These are phyloP conservation scores for Lathronympha strigana DNA, from an alignment of 2,888 invertebrate species.

Conservation along the genomic window DNA sequence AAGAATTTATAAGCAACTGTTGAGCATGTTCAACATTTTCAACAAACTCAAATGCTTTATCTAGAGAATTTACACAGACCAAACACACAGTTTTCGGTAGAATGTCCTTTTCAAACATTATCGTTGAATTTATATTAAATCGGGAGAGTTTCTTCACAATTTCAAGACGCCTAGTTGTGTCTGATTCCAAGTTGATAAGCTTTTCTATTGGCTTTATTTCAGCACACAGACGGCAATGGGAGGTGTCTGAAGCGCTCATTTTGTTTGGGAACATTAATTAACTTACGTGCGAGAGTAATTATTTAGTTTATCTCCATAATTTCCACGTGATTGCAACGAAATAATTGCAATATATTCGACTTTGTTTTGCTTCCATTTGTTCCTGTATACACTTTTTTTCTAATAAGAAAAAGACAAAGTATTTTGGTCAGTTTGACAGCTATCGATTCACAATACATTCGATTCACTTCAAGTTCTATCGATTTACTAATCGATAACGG, in stretches of 20 bases:
- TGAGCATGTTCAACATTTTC: slow-evolving; percentile 62
- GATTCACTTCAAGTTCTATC: background rate
- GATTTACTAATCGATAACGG: background rate
- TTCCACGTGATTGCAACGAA: no score
- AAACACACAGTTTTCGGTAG: slow-evolving; percentile 66
- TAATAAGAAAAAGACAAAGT: background rate
- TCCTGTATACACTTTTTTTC: background rate
- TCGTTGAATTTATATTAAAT: slow-evolving; percentile 56
- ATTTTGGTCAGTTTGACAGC: slow-evolving; percentile 18
- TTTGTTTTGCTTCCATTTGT: slow-evolving; percentile 25
- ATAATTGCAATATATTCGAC: background rate
- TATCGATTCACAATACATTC: background rate
- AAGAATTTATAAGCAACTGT: slow-evolving; percentile 45
- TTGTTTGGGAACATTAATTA: background rate
- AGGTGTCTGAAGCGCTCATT: slow-evolving; percentile 19
- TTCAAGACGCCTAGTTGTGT: slow-evolving; percentile 51
- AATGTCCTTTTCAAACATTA: slow-evolving; percentile 49
- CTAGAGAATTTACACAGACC: slow-evolving; percentile 57
- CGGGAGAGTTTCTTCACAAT: slow-evolving; percentile 56
- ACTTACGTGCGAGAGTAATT: background rate
- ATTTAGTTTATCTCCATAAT: no score
- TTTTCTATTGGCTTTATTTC: slow-evolving; percentile 56
- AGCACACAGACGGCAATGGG: slow-evolving; percentile 57
- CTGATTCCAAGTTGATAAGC: slow-evolving; percentile 54
- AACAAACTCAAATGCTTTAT: slow-evolving; percentile 63